phyloP scores from a whole-genome alignment of 2,797 vertebrate genomes.

The Spinus olivaceus region DNA sequence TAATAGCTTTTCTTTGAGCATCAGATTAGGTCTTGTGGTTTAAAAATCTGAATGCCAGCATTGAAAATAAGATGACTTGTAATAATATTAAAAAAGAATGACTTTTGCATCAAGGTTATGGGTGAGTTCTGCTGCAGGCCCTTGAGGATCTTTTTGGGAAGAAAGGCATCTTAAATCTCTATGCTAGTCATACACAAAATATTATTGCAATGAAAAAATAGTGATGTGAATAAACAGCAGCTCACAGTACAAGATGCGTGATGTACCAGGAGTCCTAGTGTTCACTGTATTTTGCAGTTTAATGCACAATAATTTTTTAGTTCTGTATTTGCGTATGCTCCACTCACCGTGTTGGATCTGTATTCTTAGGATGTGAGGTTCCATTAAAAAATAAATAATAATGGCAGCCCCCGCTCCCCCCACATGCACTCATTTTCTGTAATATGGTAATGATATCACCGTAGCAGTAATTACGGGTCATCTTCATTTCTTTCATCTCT shows the following conservation, averaged over 20 bases:
- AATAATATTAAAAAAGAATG: constrained; percentile 40
- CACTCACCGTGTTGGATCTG: constrained; percentile 62
- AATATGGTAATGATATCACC: constrained; percentile 84
- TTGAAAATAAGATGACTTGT: constrained; percentile 37
- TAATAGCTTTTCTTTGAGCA: constrained; percentile 1
- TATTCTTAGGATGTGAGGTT: constrained; percentile 72
- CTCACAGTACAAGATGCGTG: neutral
- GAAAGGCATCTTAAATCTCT: constrained; percentile 53
- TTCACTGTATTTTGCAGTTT: constrained; percentile 62
- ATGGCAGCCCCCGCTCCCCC: constrained; percentile 62
- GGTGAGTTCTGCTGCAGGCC: constrained; percentile 25
- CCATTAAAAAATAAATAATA: constrained; percentile 79
- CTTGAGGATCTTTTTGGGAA: constrained; percentile 12
- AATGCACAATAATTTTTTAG: constrained; percentile 44
- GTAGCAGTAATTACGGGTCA: constrained; percentile 85
- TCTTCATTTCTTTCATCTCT: constrained; percentile 87
- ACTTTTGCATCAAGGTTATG: constrained; percentile 21
- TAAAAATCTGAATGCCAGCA: constrained; percentile 25
- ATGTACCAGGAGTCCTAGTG: constrained; percentile 20
- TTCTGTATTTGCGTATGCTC: constrained; percentile 58
- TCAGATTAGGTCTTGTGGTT: neutral
- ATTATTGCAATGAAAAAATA: constrained; percentile 44
- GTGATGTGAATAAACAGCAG: constrained; percentile 26
- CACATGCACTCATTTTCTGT: constrained; percentile 76
- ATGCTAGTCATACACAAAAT: constrained; percentile 18